Evolutionary conservation across 23 tunicate genomes (phyloP).

Genomic region (Styela plicata): DNA sequence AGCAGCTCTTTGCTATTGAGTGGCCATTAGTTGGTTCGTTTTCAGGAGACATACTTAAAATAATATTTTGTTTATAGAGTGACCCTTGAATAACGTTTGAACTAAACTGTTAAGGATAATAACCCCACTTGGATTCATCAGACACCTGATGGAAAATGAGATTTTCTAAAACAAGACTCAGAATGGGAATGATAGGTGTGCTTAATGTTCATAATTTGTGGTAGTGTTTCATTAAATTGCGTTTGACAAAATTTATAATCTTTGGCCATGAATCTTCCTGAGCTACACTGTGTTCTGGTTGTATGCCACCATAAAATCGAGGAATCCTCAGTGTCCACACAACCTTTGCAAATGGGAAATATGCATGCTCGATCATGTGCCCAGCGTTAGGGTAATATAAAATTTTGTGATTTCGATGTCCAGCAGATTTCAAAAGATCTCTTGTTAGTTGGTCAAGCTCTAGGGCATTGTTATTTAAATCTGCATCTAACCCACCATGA

Average conservation of each 20-base stretch:
- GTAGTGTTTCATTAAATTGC: background rate
- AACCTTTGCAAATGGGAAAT: slow-evolving; percentile 3
- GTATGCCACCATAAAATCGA: slow-evolving; percentile 35
- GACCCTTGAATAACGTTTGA: too few relatives aligned
- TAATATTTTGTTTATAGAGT: too few relatives aligned
- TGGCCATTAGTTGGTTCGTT: too few relatives aligned
- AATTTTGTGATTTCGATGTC: slow-evolving; percentile 32
- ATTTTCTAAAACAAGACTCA: too few relatives aligned
- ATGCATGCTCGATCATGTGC: slow-evolving; percentile 37
- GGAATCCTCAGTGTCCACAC: background rate
- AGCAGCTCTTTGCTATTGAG: too few relatives aligned
- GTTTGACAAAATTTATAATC: slow-evolving; percentile 35
- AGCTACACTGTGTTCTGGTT: slow-evolving; percentile 41
- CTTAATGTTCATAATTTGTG: background rate
- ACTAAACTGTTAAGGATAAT: too few relatives aligned
- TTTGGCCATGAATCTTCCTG: slow-evolving; percentile 66
- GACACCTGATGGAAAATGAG: too few relatives aligned
- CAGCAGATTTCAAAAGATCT: background rate
- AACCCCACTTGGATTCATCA: too few relatives aligned
- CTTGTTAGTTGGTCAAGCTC: background rate
- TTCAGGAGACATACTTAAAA: too few relatives aligned
- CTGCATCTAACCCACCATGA: slow-evolving; percentile 11
- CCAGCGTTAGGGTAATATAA: slow-evolving; percentile 23
- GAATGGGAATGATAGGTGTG: too few relatives aligned
- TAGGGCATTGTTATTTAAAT: background rate